Evolutionary conservation across 2,888 invertebrate species (phyloP), one percentile per base, ranked within the genome.

Genomic region (Nomada ruficornis): DNA sequence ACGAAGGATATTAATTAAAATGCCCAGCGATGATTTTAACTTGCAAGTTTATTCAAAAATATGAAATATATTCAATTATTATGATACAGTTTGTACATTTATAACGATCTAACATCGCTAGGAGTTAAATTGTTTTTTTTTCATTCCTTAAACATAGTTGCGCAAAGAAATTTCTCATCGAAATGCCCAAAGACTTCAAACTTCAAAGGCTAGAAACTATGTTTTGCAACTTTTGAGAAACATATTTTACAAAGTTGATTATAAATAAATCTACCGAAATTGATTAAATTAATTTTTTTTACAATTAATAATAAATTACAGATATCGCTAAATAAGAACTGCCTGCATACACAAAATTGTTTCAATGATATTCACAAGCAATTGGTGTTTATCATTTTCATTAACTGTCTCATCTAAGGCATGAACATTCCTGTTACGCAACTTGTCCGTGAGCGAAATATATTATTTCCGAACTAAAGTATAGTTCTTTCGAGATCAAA

Each of bases 31-130:
- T 36, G 36, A 50, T 65, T 67, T 44, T 77, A 20, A 2, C 54
- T 80, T 70, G 57, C 79, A 82, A 83, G 72, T 89, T 89, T 87
- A 87, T 89, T 89, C 67, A 87, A 86, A 89, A 88, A 89, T 89
- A 89, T 85, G 85, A 85, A 87, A 88, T 85, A 86, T 87, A 59
- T 81, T 84, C 80, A 83, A 82, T 71, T 79, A 77, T 76, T 83
- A 88, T 89, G 18, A 62, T 86, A 86, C 82, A 86, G 26, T 81
- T 84, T 86, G 76, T 80, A 80, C 80, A 79, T 36, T 55, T 67
- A 60, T n/a, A 75, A 59, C 60, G 20, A 60, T 70, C 59, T 52
- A 64, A 67, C 62, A 57, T 72, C 11, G 7, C n/a, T 50, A 60
- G 47, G 50, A 52, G 15, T 64, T 54, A 64, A 75, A 55, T 50